Base-by-base conservation (phyloP, 2,113 vertebrate species). In the Eubucco bourcierii region DNA sequence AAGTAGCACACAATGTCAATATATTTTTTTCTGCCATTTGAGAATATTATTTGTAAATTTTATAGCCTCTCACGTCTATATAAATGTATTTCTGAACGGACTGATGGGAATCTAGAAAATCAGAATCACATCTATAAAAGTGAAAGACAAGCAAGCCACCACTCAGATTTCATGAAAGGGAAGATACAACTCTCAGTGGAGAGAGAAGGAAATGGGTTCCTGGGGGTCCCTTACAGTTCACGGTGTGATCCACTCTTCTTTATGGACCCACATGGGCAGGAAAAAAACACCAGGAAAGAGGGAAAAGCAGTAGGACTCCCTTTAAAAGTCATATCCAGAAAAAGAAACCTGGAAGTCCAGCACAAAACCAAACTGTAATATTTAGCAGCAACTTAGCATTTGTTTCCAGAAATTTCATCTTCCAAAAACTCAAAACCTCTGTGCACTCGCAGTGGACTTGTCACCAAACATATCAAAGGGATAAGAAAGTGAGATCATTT, bases 361-460 rank as follows among this genome's bases (percentile, higher is more conserved):
- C 64, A 85, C 52, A 86, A 87, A 84, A 93, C 93, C 93, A 88
- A 97, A 79, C n/a, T 67, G 65, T 88, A 97, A 95, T 94, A 96
- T 97, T 97, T 97, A 94, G 95, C 85, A 91, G 61, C 83, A 96
- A 93, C 91, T 95, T 93, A 96, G 82, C 87, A 92, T 97, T 97
- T 97, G 63, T 47, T 85, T 96, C 76, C 83, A 96, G 95, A 97
- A 97, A 98, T 97, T 95, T 93, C 97, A 96, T 88, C 87, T 90
- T 96, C 94, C 84, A 76, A 95, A 97, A 97, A 88, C 59, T 73
- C 88, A 97, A 97, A 97, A 97, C 93, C 96, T 91, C 94, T 94
- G 53, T 63, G 86, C 37, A 11, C 74, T 79, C 92, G 79, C 55
- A 29, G 70, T 58, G 41, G 60, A 95, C 84, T 65, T 95, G 73